Percentiles rank a stretch among this genome's conserved stretches.
phyloP scores from a whole-genome alignment of 2,797 vertebrate genomes.

The Petrocephalus sullivani region DNA sequence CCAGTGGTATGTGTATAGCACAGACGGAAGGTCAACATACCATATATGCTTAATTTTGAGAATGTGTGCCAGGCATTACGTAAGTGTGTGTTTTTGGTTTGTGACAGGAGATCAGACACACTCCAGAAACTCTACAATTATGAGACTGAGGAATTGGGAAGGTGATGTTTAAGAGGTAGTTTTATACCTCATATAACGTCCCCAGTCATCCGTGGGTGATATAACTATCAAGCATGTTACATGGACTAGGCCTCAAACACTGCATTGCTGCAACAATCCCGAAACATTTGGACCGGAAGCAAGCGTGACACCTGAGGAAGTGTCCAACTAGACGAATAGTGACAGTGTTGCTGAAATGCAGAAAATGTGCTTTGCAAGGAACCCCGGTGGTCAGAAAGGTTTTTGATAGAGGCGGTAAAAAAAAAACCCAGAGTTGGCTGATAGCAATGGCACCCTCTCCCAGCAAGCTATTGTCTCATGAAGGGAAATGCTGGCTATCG shows the following conservation, averaged over 20 bases:
- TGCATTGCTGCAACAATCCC: background rate
- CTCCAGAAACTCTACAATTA: background rate
- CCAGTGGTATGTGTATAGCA: background rate
- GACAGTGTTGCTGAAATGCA: background rate
- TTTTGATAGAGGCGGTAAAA: background rate
- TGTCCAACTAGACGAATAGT: background rate
- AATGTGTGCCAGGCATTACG: background rate
- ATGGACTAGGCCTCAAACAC: background rate
- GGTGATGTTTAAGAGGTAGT: background rate
- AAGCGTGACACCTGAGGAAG: background rate
- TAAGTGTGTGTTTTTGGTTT: background rate
- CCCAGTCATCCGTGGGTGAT: background rate
- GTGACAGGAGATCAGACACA: background rate
- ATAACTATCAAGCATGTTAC: background rate
- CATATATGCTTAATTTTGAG: background rate
- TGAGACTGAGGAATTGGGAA: background rate
- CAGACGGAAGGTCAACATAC: background rate
- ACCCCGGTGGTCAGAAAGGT: background rate
- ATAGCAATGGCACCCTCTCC: background rate
- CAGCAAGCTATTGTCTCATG: background rate
- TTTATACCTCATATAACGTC: background rate
- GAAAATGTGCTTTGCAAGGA: background rate
- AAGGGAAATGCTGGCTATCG: background rate
- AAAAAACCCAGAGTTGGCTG: background rate
- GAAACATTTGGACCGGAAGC: background rate